Conservation (phyloP, 2,797 vertebrate genomes). For the Hafferia zeledoni region DNA sequence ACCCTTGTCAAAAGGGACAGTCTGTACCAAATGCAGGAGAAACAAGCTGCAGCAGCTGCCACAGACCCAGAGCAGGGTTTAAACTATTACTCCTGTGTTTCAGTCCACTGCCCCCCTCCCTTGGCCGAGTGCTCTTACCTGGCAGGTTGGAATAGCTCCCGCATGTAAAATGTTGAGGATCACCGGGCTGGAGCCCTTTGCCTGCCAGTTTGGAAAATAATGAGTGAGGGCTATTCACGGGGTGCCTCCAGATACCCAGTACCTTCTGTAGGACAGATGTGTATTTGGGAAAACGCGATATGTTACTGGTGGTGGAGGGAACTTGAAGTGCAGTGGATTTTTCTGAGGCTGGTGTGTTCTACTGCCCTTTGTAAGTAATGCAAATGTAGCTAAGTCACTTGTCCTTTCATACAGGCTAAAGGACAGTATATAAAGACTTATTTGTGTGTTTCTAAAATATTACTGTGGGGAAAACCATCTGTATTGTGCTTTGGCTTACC, state of each 20-base stretch:
- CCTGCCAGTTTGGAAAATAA: neutral
- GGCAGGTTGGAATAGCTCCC: neutral
- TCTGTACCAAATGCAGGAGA: neutral
- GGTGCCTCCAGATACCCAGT: neutral
- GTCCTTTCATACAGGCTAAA: neutral
- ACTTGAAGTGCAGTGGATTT: neutral
- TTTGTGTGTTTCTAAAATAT: neutral
- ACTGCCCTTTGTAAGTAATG: neutral
- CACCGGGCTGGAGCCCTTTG: neutral
- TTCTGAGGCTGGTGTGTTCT: neutral
- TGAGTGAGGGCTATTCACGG: neutral
- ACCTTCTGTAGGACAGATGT: neutral
- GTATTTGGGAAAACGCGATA: neutral
- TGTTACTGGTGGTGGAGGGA: neutral
- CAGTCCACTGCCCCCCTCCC: neutral
- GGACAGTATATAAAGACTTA: neutral
- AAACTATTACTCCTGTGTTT: rapidly evolving
- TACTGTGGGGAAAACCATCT: neutral
- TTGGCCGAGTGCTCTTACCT: neutral
- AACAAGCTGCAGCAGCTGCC: neutral
- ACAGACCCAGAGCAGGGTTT: neutral
- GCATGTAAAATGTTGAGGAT: neutral
- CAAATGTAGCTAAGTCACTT: neutral
- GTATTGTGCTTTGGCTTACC: neutral
- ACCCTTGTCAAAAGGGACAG: neutral